These are phyloP conservation scores for Drosophila pectinifera DNA, from an alignment of 1,140 invertebrate species.

Conservation along the genomic window DNA sequence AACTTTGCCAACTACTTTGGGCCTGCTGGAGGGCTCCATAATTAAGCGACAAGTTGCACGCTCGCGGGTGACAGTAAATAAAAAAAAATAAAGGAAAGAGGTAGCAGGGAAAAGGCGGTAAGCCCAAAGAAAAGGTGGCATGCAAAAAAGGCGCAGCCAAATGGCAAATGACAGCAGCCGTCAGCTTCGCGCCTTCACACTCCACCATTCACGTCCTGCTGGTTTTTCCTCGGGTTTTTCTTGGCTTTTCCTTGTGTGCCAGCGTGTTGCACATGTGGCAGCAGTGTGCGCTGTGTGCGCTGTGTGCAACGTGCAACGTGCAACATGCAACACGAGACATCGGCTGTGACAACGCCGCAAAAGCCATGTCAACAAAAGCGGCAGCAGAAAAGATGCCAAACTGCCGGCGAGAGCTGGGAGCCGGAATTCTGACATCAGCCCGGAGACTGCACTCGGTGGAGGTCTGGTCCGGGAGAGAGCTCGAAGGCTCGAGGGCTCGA, in stretches of 20 bases:
- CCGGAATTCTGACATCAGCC: constrained; percentile 39
- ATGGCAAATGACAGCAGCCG: constrained; percentile 69
- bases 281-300: not conserved
- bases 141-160: constrained; percentile 60
- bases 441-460: not conserved
- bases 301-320: constrained; percentile 28
- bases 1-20: constrained; percentile 57
- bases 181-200: constrained; percentile 60
- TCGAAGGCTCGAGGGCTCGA: constrained; percentile 19
- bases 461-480: constrained; percentile 10
- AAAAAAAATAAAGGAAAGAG: constrained; percentile 7
- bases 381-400: constrained; percentile 50
- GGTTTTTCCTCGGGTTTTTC: constrained; percentile 15
- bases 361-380: constrained; percentile 78
- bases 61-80: constrained; percentile 54
- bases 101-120: constrained; percentile 8
- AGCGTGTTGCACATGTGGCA: constrained; percentile 30
- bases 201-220: constrained; percentile 37
- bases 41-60: constrained; percentile 72
- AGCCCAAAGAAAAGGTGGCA: constrained; percentile 47
- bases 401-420: constrained; percentile 38
- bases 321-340: constrained; percentile 73
- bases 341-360: constrained; percentile 76
- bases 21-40: constrained; percentile 54
- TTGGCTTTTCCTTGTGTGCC: not conserved